Evolutionary conservation across 2,888 invertebrate species (phyloP), one percentile per base, ranked within the genome.

Genomic region (Lysandra bellargus): DNA sequence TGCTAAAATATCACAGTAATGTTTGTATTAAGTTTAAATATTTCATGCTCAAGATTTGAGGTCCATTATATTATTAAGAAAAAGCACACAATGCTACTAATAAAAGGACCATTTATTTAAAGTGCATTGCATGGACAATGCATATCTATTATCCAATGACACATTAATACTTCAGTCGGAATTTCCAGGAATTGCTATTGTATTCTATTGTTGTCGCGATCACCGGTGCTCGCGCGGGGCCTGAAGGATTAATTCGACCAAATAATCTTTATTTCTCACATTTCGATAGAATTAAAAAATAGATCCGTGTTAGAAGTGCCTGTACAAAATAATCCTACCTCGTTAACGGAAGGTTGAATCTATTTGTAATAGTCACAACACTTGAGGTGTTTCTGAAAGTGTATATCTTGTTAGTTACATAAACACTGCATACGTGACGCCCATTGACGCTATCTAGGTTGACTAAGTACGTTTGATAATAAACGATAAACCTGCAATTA

Each of bases 311-410:
- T 33, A 69, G 37, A 69, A 69, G 14, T 37, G 4, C 69, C 12
- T 12, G 33, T 1, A 17, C 64, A 33, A 69, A 33, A 69, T 37
- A 69, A 69, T 69, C 64, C 64, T 23, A 64, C 9, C 64, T 30
- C 30, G 64, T 30, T 30, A 64, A 30, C 64, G 64, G 14, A 69
- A 14, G 69, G 69, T 69, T 69, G 33, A 69, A 69, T 69, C 14
- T 37, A 37, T 69, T 74, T 74, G 74, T 74, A 44, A 44, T 74
- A 44, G 7, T 44, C n/a, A 74, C 40, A 74, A 44, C 82, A 83
- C 82, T 83, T 82, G 81, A 78, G 81, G 82, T 82, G 82, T 82
- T 82, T 82, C 82, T 78, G 61, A 80, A 44, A 79, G 80, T 78
- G 76, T 79, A 74, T 79, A 83, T 83, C 82, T 83, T 79, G 80